Percentiles rank a stretch among this genome's conserved stretches.
Conservation (phyloP, 2,797 vertebrate genomes). For the Kryptopterus vitreolus region DNA sequence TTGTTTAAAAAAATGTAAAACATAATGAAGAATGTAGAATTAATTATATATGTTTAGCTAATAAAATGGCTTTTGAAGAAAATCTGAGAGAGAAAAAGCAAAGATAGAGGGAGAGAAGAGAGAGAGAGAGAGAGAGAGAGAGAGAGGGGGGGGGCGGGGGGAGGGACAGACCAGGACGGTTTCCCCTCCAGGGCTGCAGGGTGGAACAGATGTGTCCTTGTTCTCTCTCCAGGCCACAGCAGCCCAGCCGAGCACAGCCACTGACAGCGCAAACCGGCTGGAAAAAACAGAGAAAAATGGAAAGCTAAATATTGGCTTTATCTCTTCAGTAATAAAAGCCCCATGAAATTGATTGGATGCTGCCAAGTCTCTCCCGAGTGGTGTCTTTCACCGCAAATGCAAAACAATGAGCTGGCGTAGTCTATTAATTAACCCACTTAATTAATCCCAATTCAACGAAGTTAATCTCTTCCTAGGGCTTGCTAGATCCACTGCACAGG, state of each 20-base stretch:
- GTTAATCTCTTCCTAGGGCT: slow-evolving; percentile 61
- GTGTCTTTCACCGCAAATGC: slow-evolving; percentile 52
- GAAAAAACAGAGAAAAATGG: slow-evolving; percentile 67
- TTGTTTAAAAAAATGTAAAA: not conserved
- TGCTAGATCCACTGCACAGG: slow-evolving; percentile 48
- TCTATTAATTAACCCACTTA: slow-evolving; percentile 67
- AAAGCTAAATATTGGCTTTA: slow-evolving; percentile 66
- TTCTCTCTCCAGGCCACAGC: slow-evolving; percentile 50
- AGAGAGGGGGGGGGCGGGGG: not conserved
- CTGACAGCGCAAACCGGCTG: slow-evolving; percentile 62
- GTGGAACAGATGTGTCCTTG: slow-evolving; percentile 65
- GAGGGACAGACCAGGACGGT: slow-evolving; percentile 23
- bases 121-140: slow-evolving; percentile 23
- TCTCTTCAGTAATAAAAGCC: slow-evolving; percentile 67
- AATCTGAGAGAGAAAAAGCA: not conserved
- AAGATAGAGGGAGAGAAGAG: not conserved
- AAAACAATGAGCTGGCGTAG: slow-evolving; percentile 63
- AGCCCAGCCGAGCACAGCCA: slow-evolving; percentile 58
- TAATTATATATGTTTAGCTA: not conserved
- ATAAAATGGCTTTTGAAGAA: not conserved
- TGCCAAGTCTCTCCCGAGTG: slow-evolving; percentile 67
- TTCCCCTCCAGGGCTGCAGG: slow-evolving; percentile 53
- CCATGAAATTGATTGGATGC: slow-evolving; percentile 76
- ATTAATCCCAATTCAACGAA: slow-evolving; percentile 59
- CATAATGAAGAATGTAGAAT: not conserved